Evolutionary conservation across 1,140 invertebrate genomes (phyloP), one percentile per base, ranked within the genome.

Genomic region (Acromyrmex heyeri): DNA sequence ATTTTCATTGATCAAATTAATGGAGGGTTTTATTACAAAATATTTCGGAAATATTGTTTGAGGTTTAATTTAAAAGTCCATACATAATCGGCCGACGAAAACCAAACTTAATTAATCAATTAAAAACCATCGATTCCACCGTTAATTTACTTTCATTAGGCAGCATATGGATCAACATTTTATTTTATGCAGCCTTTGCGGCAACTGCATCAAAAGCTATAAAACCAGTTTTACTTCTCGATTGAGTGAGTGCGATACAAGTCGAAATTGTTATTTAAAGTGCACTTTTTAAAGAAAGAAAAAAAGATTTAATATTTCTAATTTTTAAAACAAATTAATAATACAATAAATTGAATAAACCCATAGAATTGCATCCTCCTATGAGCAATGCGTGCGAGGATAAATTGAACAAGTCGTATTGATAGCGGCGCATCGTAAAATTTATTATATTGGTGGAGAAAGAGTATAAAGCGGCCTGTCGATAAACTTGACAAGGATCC

Each of bases 91-190:
- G 44, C 27, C 24, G 38, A 86, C 86, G 87, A 91, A 38, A 44
- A 44, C 38, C 48, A 91, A 90, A 87, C 67, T 70, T 85, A 81
- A 64, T 87, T 86, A 86, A 91, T 34, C 85, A 86, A 87, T 62
- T 69, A 72, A 82, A 75, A 87, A 75, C 21, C 44, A 30, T 44
- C 53, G 69, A 59, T 81, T 61, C 44, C 81, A 65, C n/a, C 61
- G 24, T 30, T 65, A 59, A 55, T n/a, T 87, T 57, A 89, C 89
- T 91, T 90, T 88, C 87, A 86, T 59, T 87, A 85, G 76, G 24
- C 76, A 86, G 64, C 91, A 91, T 91, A 92, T 89, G 91, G 86
- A 53, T 59, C 75, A 85, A 75, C 78, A 85, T 92, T 92, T 87
- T 86, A 91, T 91, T 82, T 90, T 83, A 78, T 85, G 81, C 34